Evolutionary conservation across 2,797 vertebrate genomes (phyloP).

Genomic region (Brachymystax lenok): DNA sequence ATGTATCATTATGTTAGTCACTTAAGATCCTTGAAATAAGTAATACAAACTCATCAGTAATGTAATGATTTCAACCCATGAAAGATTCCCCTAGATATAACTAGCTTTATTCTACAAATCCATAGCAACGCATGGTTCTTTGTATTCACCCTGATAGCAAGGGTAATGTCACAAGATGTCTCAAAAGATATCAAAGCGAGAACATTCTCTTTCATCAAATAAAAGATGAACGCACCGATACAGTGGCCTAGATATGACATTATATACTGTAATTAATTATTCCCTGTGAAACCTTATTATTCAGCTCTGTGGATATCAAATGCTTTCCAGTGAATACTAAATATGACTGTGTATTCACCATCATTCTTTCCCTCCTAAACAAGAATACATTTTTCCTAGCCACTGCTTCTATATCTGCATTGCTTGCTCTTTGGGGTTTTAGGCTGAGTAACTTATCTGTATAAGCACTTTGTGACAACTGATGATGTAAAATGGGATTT

Average conservation of each 20-base stretch:
- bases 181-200: slow-evolving; percentile 65
- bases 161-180: slow-evolving; percentile 56
- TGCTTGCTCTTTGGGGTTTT: too few relatives aligned
- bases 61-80: background rate
- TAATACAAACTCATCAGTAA: background rate
- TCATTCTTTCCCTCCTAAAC: background rate
- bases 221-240: slow-evolving; percentile 59
- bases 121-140: slow-evolving; percentile 59
- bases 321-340: slow-evolving; percentile 60
- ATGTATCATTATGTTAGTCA: background rate
- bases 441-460: too few relatives aligned
- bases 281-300: slow-evolving; percentile 62
- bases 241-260: slow-evolving; percentile 57
- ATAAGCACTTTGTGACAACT: too few relatives aligned
- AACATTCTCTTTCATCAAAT: slow-evolving; percentile 68
- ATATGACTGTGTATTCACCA: slow-evolving; percentile 27
- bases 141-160: slow-evolving; percentile 59
- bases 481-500: too few relatives aligned
- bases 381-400: background rate
- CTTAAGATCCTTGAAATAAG: background rate
- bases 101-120: slow-evolving; percentile 51
- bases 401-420: too few relatives aligned
- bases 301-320: slow-evolving; percentile 55
- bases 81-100: slow-evolving; percentile 38
- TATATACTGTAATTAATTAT: slow-evolving; percentile 69